Evolutionary conservation across 2,888 invertebrate genomes (phyloP), one percentile per base, ranked within the genome.

Genomic region (Caenorhabditis sp.): DNA sequence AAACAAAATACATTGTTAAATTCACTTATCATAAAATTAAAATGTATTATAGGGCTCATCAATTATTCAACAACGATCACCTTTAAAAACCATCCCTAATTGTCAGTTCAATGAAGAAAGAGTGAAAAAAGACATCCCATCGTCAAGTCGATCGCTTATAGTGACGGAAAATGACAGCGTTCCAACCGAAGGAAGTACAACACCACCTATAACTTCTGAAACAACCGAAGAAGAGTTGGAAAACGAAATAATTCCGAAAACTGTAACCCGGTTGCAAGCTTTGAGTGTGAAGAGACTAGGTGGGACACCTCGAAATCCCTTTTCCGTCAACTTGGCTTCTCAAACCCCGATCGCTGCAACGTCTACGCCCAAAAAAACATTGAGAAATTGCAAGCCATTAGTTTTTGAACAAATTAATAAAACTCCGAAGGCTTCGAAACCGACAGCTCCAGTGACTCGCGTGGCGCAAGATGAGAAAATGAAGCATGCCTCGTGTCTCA

Each of bases 181-280:
- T 21, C 53, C 53, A 53, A 53, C 53, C 21, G 24, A 24, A 21
- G 21, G 21, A 53, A 17, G 64, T 21, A 14, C 49, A 5, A 66
- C 70, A 1, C 70, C 66, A 27, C 59, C 54, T n/a, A 62, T 65
- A 12, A 58, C 49, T 26, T 37, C 69, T 1, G 23, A 43, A 23
- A 66, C 59, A 62, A 66, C 66, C 0, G 70, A 70, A n/a, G 62
- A 49, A 1, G 60, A 66, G 14, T 31, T 70, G 24, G 66, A 66
- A n/a, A 26, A 59, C 1, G 31, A 60, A 2, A 62, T 36, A 0
- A 31, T 71, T 23, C 59, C 70, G 8, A 37, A 21, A 17, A 71
- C 70, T 3, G 17, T 59, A 1, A 14, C 19, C 4, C 55, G 71
- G 12, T 61, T 71, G 58, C 57, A 66, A 21, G 60, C 66, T 12